phyloP scores from a whole-genome alignment of 2,797 vertebrate species.

The Spatula clypeata region DNA sequence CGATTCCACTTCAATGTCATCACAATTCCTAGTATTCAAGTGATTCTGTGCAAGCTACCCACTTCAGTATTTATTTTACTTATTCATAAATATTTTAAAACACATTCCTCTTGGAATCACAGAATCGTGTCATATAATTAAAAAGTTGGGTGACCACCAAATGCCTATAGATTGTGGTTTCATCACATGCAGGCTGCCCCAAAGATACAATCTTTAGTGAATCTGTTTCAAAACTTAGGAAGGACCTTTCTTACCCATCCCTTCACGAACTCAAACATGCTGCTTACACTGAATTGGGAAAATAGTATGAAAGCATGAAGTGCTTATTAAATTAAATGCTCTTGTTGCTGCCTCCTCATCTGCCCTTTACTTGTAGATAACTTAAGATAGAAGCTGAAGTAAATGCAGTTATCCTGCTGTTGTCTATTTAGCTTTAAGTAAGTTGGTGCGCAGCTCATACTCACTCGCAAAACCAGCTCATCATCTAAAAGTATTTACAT shows the following conservation, averaged over 20 bases:
- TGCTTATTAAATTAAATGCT: conserved; percentile 59
- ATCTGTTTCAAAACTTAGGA: conserved; percentile 32
- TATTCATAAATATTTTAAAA: conserved; percentile 32
- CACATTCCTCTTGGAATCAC: background rate
- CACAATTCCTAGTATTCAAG: conserved; percentile 1
- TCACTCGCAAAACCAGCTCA: conserved; percentile 78
- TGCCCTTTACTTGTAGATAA: conserved; percentile 72
- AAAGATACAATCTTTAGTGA: background rate
- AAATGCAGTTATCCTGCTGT: conserved; percentile 76
- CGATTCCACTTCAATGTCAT: background rate
- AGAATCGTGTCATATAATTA: background rate
- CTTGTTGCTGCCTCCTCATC: conserved; percentile 73
- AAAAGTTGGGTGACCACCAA: conserved; percentile 2
- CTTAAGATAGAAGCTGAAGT: conserved; percentile 71
- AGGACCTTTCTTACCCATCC: background rate
- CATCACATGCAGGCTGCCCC: background rate
- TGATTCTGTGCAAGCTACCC: background rate
- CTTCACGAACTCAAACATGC: conserved; percentile 50
- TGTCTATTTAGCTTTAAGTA: conserved; percentile 80
- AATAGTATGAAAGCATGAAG: conserved; percentile 42
- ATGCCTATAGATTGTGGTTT: background rate
- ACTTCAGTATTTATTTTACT: conserved; percentile 34
- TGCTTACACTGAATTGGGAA: conserved; percentile 51
- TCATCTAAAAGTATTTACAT: conserved; percentile 86
- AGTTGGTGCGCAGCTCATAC: conserved; percentile 71